These are phyloP conservation scores for Atrina japonica DNA, from an alignment of 2,888 invertebrate species.

Conservation along the genomic window DNA sequence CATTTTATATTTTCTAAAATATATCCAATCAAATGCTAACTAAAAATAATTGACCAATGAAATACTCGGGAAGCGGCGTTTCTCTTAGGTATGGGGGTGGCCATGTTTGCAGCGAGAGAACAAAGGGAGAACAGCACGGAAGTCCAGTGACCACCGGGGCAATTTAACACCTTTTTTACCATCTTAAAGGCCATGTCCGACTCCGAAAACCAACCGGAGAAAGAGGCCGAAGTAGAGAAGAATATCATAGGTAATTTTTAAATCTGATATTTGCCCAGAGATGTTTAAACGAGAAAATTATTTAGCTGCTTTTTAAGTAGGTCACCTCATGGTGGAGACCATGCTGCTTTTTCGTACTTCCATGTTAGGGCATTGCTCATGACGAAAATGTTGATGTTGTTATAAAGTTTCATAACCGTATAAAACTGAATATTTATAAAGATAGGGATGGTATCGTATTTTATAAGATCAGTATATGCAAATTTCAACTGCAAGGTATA, in stretches of 20 bases:
- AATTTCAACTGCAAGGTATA: too few species aligned
- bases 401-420: neutral
- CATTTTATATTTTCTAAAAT: too few species aligned
- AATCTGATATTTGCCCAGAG: slow-evolving; percentile 20
- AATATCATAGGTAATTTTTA: slow-evolving; percentile 79
- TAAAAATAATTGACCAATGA: slow-evolving; percentile 24
- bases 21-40: neutral
- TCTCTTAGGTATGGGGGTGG: slow-evolving; percentile 35
- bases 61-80: slow-evolving; percentile 11
- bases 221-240: slow-evolving; percentile 86
- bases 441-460: too few species aligned
- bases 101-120: slow-evolving; percentile 60
- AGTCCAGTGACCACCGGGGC: slow-evolving; percentile 68
- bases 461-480: too few species aligned
- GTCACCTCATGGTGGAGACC: slow-evolving; percentile 43
- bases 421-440: slow-evolving; percentile 11
- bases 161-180: slow-evolving; percentile 71
- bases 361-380: slow-evolving; percentile 4
- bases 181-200: slow-evolving; percentile 90
- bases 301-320: slow-evolving; percentile 36
- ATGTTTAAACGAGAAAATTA: neutral
- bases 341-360: slow-evolving; percentile 18
- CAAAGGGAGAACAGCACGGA: slow-evolving; percentile 60
- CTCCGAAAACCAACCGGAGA: slow-evolving; percentile 92
- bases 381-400: neutral